phyloP scores from a whole-genome alignment of 2,113 vertebrate genomes.

The Manacus vitellinus region DNA sequence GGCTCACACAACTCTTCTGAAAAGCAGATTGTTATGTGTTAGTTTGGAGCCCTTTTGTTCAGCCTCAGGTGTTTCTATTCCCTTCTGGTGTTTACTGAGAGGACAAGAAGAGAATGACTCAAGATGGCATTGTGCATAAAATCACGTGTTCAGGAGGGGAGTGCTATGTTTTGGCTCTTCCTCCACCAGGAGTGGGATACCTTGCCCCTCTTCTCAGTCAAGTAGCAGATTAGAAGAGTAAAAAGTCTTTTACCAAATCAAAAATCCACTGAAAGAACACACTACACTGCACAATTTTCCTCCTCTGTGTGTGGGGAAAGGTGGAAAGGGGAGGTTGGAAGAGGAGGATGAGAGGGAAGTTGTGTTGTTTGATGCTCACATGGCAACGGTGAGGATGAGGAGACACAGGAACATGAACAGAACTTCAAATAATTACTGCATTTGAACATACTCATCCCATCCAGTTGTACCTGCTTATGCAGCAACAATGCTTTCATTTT shows the following conservation, averaged over 20 bases:
- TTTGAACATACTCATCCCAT: neutral
- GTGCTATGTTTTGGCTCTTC: neutral
- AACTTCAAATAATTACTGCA: neutral
- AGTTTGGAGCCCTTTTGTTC: conserved; percentile 12
- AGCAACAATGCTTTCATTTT: neutral
- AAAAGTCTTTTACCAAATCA: neutral
- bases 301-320: neutral
- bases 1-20: neutral
- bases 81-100: neutral
- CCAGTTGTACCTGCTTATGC: neutral
- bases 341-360: neutral
- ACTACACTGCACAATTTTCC: neutral
- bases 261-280: neutral
- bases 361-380: neutral
- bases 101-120: neutral
- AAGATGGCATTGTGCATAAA: neutral
- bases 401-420: neutral
- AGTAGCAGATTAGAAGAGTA: neutral
- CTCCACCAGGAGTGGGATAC: neutral
- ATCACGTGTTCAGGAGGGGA: neutral
- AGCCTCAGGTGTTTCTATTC: neutral
- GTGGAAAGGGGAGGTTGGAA: neutral
- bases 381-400: neutral
- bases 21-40: neutral
- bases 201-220: neutral